These are phyloP conservation scores for Plectropomus leopardus DNA, from an alignment of 2,113 vertebrate genomes.

Conservation along the genomic window DNA sequence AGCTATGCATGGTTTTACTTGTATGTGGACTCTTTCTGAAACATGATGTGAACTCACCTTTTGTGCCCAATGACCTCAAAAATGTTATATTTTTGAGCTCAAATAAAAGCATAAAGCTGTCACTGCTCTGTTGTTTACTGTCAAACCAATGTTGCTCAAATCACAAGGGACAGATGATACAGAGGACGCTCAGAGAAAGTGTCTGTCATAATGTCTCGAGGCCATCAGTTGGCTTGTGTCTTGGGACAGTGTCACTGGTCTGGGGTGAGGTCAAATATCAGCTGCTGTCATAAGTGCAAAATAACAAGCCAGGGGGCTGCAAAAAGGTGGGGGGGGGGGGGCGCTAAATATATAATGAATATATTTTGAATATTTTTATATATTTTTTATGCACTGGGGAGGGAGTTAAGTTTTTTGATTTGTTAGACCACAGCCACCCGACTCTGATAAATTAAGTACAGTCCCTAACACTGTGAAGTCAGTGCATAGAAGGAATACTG, in stretches of 20 bases:
- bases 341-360: no score
- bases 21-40: slow-evolving; percentile 57
- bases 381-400: no score
- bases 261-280: background rate
- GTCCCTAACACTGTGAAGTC: background rate
- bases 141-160: slow-evolving; percentile 5
- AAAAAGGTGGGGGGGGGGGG: no score
- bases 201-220: background rate
- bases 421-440: no score
- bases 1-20: slow-evolving; percentile 74
- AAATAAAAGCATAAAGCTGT: slow-evolving; percentile 73
- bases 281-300: slow-evolving; percentile 14
- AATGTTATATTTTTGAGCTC: slow-evolving; percentile 63
- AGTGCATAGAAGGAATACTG: background rate
- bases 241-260: background rate
- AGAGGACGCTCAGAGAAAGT: background rate
- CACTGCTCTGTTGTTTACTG: slow-evolving; percentile 12
- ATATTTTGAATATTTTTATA: no score
- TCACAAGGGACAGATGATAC: slow-evolving; percentile 2
- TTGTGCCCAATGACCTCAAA: slow-evolving; percentile 73
- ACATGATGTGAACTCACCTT: slow-evolving; percentile 78
- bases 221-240: background rate
- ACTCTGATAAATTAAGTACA: no score
- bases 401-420: no score
- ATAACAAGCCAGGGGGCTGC: no score